phyloP scores from a whole-genome alignment of 1,140 invertebrate genomes.

The Pectinophora gossypiella region DNA sequence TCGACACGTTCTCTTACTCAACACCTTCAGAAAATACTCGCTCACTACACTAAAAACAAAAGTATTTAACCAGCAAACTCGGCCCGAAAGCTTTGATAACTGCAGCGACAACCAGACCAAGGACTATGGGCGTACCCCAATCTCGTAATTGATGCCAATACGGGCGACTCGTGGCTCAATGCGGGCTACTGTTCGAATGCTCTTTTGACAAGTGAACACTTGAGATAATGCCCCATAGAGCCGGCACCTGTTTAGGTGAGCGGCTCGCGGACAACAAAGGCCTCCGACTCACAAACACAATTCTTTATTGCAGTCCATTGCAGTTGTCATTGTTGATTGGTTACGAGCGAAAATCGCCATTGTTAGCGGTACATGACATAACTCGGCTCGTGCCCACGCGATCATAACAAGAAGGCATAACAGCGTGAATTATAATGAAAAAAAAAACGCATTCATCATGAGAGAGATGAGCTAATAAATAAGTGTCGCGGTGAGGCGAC shows the following conservation, averaged over 20 bases:
- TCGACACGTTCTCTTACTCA: conserved; percentile 68
- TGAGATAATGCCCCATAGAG: conserved; percentile 24
- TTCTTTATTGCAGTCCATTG: conserved; percentile 31
- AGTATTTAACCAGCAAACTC: conserved; percentile 8
- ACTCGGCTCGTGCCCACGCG: conserved; percentile 28
- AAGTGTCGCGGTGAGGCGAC: conserved; percentile 8
- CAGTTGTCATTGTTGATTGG: conserved; percentile 37
- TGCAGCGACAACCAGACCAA: conserved; percentile 7
- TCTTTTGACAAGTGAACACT: conserved; percentile 8
- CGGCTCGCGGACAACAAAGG: conserved; percentile 29
- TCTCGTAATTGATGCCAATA: conserved; percentile 41
- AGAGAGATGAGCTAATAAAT: conserved; percentile 13
- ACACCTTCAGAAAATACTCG: conserved; percentile 18
- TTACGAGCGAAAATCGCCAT: conserved; percentile 36
- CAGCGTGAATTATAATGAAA: background rate
- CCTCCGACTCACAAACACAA: conserved; percentile 21
- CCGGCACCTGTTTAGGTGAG: conserved; percentile 31
- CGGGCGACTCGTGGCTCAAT: conserved; percentile 41
- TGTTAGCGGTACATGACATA: conserved; percentile 43
- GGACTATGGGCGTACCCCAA: conserved; percentile 31
- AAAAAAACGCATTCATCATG: conserved; percentile 3
- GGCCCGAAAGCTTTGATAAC: background rate
- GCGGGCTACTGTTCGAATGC: conserved; percentile 31
- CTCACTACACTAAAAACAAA: conserved; percentile 14
- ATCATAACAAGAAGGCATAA: conserved; percentile 17